A percentile compares a stretch with the other conserved stretches of the same genome.
Conservation (phyloP, 2,797 vertebrate species). For the Anguilla pacifica region DNA sequence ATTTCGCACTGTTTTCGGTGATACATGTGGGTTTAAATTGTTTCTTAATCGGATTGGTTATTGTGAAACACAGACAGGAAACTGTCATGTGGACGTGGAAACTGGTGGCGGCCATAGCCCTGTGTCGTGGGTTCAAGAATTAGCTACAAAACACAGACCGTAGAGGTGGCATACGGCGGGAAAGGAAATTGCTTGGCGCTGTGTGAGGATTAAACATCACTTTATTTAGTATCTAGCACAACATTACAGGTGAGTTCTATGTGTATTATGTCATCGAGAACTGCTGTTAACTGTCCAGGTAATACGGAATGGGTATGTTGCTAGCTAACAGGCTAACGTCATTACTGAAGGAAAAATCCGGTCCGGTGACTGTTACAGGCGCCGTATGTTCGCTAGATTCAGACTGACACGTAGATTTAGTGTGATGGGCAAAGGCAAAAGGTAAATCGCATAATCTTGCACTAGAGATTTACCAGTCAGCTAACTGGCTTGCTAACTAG, state of each 20-base stretch:
- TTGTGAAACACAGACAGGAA: conserved; percentile 30
- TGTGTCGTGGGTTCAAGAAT: background rate
- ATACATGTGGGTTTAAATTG: background rate
- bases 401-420: conserved; percentile 11
- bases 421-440: background rate
- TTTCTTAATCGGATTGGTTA: conserved; percentile 20
- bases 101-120: background rate
- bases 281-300: background rate
- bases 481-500: background rate
- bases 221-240: background rate
- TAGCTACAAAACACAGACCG: background rate
- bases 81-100: conserved; percentile 17
- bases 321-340: background rate
- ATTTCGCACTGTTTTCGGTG: background rate
- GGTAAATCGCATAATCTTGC: background rate
- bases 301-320: background rate
- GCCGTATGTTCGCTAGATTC: background rate
- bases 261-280: background rate
- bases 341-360: background rate
- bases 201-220: background rate
- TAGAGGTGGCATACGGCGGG: background rate
- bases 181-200: background rate
- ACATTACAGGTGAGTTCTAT: background rate
- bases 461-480: background rate
- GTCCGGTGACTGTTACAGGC: background rate